Base-by-base conservation (phyloP, 2,113 vertebrate genomes). In the Solea senegalensis region DNA sequence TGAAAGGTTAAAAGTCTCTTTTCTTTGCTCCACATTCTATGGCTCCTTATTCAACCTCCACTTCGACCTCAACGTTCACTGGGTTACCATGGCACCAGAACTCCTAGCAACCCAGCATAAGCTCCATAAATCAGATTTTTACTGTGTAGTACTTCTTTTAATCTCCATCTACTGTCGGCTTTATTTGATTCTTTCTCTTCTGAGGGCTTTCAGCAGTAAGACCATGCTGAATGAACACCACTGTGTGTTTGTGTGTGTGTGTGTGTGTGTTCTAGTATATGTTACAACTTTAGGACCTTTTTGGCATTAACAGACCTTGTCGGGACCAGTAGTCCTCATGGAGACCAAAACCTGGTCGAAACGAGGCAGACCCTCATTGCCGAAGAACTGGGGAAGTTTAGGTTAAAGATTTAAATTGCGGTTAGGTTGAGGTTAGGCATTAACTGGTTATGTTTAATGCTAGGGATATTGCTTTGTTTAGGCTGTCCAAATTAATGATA, bases 71-170 rank as follows among this genome's bases (percentile, higher is more conserved):
- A 53, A 53, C 41, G 66, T 74, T 91, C 76, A 76, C 72, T 85
- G 60, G 57, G 92, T 93, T 90, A 84, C 91, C 91, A 93, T 92
- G 88, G 88, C 76, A 89, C 84, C 82, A 58, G 61, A 86, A 74
- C 54, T 60, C 83, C 70, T 84, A 76, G 86, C 80, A 83, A 91
- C 74, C 59, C 64, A 15, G 66, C 55, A 78, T 44, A 62, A 69
- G 76, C 87, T 76, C 75, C 84, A 88, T 91, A 84, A 94, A 93
- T 93, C 90, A 79, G 79, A 77, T 84, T 80, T 87, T 86, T 89
- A 82, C 81, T 82, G 48, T 74, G 82, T 84, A 76, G 76, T 76
- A 65, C 74, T 91, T 80, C 86, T 90, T 92, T 91, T 89, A 88
- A 91, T 88, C 88, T 90, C 65, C 67, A 65, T 84, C 65, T 79